Evolutionary conservation across 2,888 invertebrate species (phyloP), one percentile per base, ranked within the genome.

Genomic region (Cantharis rustica): DNA sequence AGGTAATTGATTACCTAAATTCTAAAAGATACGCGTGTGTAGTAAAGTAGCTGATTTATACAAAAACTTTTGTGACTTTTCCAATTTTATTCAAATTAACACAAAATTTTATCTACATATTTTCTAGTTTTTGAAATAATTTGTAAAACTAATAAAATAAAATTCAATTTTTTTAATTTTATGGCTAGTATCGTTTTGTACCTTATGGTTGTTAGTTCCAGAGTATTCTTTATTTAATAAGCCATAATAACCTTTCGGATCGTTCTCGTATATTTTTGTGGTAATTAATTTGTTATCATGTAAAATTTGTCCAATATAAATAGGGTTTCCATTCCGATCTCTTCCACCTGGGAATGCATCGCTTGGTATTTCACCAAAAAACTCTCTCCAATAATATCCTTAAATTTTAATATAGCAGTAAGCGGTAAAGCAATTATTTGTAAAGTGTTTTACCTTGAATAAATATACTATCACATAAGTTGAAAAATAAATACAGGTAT

Each of bases 341-440:
- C 4, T 23, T 62, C 61, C 73, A 10, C 73, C 73, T 16, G 66
- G 61, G n/a, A 61, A 15, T 0, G 73, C 73, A 20, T 73, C 73
- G 2, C 4, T 27, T 20, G 73, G 73, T 13, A 73, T 62, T 10
- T 1, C 3, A 11, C 73, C 73, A 7, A 13, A n/a, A 47, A 20
- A 73, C 3, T 73, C 73, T 61, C 69, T 20, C 73, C 73, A 73
- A 23, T 73, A 73, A 47, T 73, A 73, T 11, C 73, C 73, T 73
- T 26, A 16, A 20, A 68, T 68, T 47, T 23, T 5, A 23, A 23
- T 7, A 23, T 23, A 23, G 23, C 20, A 7, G 20, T 20, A 23
- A 23, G 9, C 9, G 7, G 7, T 23, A 23, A 4, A 0, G 7
- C 47, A 9, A 47, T n/a, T 7, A 27, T 27, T 10, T 10, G 10